phyloP scores from a whole-genome alignment of 2,113 vertebrate species.

The Picathartes gymnocephalus region DNA sequence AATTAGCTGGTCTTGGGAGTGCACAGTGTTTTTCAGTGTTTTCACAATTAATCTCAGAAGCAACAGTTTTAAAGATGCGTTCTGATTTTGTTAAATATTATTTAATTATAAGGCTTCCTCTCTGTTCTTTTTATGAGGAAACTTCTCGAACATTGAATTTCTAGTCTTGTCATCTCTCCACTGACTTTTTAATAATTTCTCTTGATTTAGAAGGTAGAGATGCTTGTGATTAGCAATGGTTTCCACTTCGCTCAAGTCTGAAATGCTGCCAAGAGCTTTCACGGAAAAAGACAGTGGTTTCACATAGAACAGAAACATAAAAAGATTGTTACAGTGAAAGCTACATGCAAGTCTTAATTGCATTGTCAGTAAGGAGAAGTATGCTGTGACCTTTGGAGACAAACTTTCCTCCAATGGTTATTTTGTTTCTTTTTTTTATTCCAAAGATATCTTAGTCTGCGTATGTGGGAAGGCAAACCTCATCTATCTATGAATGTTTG shows the following conservation, averaged over 20 bases:
- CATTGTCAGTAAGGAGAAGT: background rate
- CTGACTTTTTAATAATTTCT: background rate
- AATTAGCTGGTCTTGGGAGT: background rate
- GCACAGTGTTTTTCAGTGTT: background rate
- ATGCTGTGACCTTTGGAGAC: background rate
- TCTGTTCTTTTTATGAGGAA: background rate
- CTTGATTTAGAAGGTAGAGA: background rate
- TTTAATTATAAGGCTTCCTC: background rate
- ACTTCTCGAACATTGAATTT: background rate
- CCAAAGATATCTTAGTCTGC: background rate
- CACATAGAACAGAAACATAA: background rate
- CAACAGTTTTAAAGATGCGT: background rate
- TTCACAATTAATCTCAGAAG: background rate
- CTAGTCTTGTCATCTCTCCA: background rate
- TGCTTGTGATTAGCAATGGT: background rate
- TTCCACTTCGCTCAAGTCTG: background rate
- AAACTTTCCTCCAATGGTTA: background rate
- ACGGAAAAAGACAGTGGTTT: background rate
- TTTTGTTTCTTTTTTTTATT: background rate
- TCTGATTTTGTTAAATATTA: background rate
- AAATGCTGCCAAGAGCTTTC: background rate
- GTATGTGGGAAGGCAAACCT: background rate
- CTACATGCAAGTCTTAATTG: background rate
- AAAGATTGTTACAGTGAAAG: background rate
- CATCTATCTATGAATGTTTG: background rate